phyloP scores from a whole-genome alignment of 2,113 vertebrate species.

The Anser brachyrhynchus region DNA sequence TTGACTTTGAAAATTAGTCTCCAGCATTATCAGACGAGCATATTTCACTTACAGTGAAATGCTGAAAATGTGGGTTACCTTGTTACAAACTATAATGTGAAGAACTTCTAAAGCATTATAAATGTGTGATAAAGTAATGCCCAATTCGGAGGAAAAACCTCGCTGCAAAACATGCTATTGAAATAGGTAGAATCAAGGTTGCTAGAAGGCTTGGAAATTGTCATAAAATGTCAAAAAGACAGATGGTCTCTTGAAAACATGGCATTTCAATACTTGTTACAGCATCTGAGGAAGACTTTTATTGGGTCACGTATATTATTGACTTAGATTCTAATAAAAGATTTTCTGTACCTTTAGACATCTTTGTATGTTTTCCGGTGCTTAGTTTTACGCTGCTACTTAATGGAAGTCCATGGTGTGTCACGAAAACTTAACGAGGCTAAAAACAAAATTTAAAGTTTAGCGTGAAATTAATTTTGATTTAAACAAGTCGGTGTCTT shows the following conservation, averaged over 20 bases:
- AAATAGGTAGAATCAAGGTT: conserved; percentile 54
- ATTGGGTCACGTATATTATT: conserved; percentile 64
- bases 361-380: conserved; percentile 67
- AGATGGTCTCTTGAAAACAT: conserved; percentile 62
- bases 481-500: conserved; percentile 24
- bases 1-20: conserved; percentile 38
- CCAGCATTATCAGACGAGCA: conserved; percentile 25
- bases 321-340: conserved; percentile 69
- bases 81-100: conserved; percentile 35
- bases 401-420: conserved; percentile 21
- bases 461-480: conserved; percentile 33
- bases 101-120: conserved; percentile 38
- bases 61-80: conserved; percentile 45
- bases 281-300: conserved; percentile 64
- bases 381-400: conserved; percentile 51
- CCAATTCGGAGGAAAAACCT: not conserved
- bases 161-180: conserved; percentile 41
- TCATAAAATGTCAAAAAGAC: conserved; percentile 65
- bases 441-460: conserved; percentile 19
- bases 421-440: conserved; percentile 23
- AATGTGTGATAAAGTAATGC: conserved; percentile 47
- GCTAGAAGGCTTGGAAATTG: conserved; percentile 55
- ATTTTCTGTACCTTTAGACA: conserved; percentile 69
- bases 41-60: conserved; percentile 50
- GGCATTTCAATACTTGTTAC: conserved; percentile 65